phyloP scores from a whole-genome alignment of 2,888 invertebrate genomes.

The Drosophila lutescens region DNA sequence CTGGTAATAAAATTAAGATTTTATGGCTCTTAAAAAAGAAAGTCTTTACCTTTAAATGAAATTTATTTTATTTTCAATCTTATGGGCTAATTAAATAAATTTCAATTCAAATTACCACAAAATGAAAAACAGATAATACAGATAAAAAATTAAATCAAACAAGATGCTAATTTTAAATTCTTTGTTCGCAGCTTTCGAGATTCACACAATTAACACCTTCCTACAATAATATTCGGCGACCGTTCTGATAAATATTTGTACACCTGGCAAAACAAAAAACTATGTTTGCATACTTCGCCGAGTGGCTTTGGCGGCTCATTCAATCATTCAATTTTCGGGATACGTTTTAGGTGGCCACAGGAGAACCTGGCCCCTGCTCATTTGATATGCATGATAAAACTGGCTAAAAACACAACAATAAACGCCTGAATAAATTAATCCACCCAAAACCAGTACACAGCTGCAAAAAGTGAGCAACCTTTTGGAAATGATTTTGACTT shows the following conservation, averaged over 20 bases:
- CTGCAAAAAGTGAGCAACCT: constrained; percentile 26
- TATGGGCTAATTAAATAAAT: too few relatives aligned
- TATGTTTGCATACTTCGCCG: constrained; percentile 5
- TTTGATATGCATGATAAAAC: constrained; percentile 67
- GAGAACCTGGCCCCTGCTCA: constrained; percentile 40
- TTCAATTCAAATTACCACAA: too few relatives aligned
- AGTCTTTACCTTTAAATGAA: too few relatives aligned
- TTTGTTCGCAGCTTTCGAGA: constrained; percentile 8
- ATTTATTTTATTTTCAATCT: too few relatives aligned
- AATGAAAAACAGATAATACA: too few relatives aligned
- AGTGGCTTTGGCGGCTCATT: constrained; percentile 7
- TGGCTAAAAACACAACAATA: constrained; percentile 56
- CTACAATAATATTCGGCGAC: neutral
- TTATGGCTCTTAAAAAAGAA: neutral
- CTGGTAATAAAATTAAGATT: constrained; percentile 3
- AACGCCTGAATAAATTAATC: constrained; percentile 54
- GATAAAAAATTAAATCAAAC: neutral
- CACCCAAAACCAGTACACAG: neutral
- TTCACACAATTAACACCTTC: neutral
- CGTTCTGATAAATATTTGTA: constrained; percentile 16
- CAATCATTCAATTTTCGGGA: constrained; percentile 32
- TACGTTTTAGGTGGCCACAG: constrained; percentile 15
- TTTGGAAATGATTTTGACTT: constrained; percentile 60
- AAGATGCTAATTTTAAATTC: neutral
- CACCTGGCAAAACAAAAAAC: constrained; percentile 3